Percentiles rank a stretch among this genome's conserved stretches.
Conservation (phyloP, 2,888 invertebrate genomes). For the Tridacna gigas region DNA sequence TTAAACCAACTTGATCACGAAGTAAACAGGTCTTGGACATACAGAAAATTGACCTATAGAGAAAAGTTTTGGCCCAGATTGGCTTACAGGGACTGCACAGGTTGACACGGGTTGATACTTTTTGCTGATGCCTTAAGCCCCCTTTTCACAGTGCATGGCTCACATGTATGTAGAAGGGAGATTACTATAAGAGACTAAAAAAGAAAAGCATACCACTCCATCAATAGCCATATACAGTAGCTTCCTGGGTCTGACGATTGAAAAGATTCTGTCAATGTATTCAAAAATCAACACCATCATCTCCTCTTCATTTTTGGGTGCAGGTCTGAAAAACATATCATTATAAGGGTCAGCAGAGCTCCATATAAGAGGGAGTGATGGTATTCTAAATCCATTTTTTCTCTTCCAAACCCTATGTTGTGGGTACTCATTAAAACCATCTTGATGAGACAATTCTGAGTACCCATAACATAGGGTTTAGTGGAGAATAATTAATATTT, state of each 20-base stretch:
- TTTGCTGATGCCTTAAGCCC: too few relatives aligned
- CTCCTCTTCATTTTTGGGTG: conserved; percentile 99
- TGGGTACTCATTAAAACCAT: not conserved
- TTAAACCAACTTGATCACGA: too few relatives aligned
- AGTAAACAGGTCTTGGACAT: too few relatives aligned
- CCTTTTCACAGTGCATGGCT: too few relatives aligned
- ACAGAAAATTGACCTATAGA: too few relatives aligned
- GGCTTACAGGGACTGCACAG: too few relatives aligned
- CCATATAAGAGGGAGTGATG: not conserved
- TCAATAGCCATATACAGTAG: conserved; percentile 99
- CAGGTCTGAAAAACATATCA: conserved; percentile 87
- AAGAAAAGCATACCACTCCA: conserved; percentile 91
- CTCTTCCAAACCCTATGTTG: not conserved
- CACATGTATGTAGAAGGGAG: too few relatives aligned
- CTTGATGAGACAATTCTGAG: not conserved
- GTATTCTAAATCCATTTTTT: not conserved
- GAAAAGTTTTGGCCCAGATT: too few relatives aligned
- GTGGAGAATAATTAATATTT: too few relatives aligned
- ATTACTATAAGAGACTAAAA: too few relatives aligned
- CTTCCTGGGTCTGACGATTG: conserved; percentile 95
- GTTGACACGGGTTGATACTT: too few relatives aligned
- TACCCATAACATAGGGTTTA: not conserved
- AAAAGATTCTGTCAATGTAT: conserved; percentile 97
- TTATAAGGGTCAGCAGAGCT: not conserved
- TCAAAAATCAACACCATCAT: conserved; percentile 99